Conservation (phyloP, 1,140 invertebrate species). For the Drosophila sp. region DNA sequence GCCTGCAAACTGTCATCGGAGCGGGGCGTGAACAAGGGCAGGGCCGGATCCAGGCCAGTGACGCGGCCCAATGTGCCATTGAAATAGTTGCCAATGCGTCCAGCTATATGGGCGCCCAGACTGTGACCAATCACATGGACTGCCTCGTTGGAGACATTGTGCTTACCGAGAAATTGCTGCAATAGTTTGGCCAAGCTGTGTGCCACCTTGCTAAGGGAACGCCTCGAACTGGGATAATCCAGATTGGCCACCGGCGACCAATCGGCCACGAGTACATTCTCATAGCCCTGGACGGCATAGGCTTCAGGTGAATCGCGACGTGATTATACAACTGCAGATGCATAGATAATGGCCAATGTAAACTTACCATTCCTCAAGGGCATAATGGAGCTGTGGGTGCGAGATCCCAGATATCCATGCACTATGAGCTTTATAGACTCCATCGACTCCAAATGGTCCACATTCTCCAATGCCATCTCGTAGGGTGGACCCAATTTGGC, state of each 20-base stretch:
- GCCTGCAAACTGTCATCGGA: conserved; percentile 83
- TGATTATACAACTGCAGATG: neutral
- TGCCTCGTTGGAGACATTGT: conserved; percentile 68
- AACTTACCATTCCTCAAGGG: conserved; percentile 70
- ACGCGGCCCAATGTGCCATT: conserved; percentile 83
- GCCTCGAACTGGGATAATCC: conserved; percentile 64
- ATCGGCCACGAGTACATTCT: conserved; percentile 68
- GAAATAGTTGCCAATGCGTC: conserved; percentile 84
- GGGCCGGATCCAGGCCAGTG: conserved; percentile 86
- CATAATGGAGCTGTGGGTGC: conserved; percentile 65
- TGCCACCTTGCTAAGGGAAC: conserved; percentile 50
- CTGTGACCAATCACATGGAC: conserved; percentile 86
- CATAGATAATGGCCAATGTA: neutral
- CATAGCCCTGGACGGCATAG: conserved; percentile 63
- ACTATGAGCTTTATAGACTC: conserved; percentile 71
- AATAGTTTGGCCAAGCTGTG: conserved; percentile 49
- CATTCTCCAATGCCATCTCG: conserved; percentile 38
- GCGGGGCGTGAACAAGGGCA: conserved; percentile 85
- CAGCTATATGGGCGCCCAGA: conserved; percentile 85
- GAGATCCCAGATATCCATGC: conserved; percentile 68
- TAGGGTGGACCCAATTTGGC: neutral
- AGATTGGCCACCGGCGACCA: conserved; percentile 68
- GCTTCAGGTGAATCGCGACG: conserved; percentile 34
- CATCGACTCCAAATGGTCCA: conserved; percentile 29
- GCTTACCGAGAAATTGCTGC: conserved; percentile 51